phyloP scores from a whole-genome alignment of 2,113 vertebrate species.

The Scortum barcoo region DNA sequence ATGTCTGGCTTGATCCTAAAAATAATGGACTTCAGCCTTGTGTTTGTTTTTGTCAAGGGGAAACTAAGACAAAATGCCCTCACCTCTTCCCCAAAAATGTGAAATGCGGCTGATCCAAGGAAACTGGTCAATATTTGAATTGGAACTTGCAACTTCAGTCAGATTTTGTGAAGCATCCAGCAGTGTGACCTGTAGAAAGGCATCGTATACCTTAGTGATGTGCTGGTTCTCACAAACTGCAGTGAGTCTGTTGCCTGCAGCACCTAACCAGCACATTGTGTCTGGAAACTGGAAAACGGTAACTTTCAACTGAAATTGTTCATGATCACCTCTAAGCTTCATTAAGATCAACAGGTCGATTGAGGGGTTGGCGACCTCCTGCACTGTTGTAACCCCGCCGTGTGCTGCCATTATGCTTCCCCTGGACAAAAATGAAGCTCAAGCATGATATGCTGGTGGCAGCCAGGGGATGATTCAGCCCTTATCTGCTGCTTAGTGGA shows the following conservation, averaged over 20 bases:
- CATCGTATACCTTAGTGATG: too few relatives aligned
- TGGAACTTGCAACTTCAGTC: too few relatives aligned
- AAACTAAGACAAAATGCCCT: too few relatives aligned
- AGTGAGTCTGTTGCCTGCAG: not conserved
- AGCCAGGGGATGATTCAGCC: not conserved
- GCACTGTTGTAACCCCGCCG: not conserved
- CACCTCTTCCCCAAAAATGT: too few relatives aligned
- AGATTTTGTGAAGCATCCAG: too few relatives aligned
- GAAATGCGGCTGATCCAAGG: too few relatives aligned
- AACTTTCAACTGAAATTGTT: not conserved
- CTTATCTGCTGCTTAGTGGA: conserved; percentile 20
- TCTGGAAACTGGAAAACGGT: too few relatives aligned
- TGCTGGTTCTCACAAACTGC: too few relatives aligned
- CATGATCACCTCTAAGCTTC: not conserved
- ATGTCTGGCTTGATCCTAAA: not conserved
- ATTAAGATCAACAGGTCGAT: not conserved
- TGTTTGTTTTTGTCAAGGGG: not conserved
- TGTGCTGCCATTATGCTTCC: not conserved
- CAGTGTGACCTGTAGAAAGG: too few relatives aligned
- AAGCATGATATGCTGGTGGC: not conserved
- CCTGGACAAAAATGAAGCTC: not conserved
- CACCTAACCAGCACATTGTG: not conserved
- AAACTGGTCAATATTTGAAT: too few relatives aligned
- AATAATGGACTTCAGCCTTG: not conserved
- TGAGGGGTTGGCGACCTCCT: not conserved